Percentiles rank a stretch among this genome's conserved stretches.
These are phyloP conservation scores for Campylomormyrus numenius DNA, from an alignment of 2,113 vertebrate species.

Conservation along the genomic window DNA sequence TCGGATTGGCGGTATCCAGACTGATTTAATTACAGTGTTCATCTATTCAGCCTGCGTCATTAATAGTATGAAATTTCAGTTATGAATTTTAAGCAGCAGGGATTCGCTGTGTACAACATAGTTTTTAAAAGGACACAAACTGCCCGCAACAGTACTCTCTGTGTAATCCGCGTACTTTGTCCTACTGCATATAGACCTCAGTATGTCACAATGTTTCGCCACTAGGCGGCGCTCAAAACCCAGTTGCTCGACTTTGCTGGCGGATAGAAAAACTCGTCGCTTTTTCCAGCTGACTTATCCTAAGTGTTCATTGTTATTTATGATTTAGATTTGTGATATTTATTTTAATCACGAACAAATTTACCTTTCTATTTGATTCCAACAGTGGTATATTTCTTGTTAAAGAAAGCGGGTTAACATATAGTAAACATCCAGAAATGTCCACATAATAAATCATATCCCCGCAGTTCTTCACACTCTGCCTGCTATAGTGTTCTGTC, in stretches of 20 bases:
- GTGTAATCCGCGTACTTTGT: not conserved
- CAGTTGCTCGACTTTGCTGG: not conserved
- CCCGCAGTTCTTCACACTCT: not conserved
- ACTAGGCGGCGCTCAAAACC: not conserved
- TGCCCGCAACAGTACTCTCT: not conserved
- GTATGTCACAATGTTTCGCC: not conserved
- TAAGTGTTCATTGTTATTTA: not conserved
- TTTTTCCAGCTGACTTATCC: not conserved
- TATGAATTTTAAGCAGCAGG: not conserved
- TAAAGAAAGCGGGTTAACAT: not conserved
- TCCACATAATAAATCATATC: not conserved
- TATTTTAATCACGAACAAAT: not conserved
- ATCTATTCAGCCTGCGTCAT: not conserved
- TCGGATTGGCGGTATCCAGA: not conserved
- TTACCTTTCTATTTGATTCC: not conserved
- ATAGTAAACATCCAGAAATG: not conserved
- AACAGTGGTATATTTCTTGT: not conserved
- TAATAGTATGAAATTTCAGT: not conserved
- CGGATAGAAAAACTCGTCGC: not conserved
- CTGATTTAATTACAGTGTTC: not conserved
- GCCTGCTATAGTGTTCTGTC: not conserved
- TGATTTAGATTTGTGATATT: not conserved
- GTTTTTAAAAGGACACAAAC: not conserved
- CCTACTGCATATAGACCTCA: not conserved
- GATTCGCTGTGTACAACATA: not conserved